phyloP scores from a whole-genome alignment of 2,797 vertebrate genomes.

The Botia kubotai region DNA sequence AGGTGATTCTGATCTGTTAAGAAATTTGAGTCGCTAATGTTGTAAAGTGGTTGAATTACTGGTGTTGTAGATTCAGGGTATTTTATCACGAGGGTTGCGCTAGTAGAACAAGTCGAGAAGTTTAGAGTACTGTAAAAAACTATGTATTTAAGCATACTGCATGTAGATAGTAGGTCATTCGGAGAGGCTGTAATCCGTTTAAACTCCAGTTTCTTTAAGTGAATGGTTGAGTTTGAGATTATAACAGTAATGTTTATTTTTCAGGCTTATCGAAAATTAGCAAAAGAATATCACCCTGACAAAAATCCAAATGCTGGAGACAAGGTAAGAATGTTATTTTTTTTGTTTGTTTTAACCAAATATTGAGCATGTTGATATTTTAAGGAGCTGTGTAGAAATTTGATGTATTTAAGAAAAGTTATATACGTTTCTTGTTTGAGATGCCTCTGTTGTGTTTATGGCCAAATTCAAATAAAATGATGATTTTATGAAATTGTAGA shows the following conservation, averaged over 20 bases:
- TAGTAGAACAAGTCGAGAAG: no score
- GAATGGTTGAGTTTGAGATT: not conserved
- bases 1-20: no score
- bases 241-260: constrained; percentile 40
- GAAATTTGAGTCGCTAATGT: not conserved
- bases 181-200: not conserved
- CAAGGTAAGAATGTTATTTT: constrained; percentile 81
- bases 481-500: no score
- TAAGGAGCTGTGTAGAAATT: not conserved
- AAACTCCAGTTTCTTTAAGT: not conserved
- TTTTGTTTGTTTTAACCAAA: not conserved
- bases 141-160: no score
- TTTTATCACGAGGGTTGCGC: no score
- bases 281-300: constrained; percentile 98
- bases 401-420: not conserved
- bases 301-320: constrained; percentile 98
- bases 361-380: not conserved
- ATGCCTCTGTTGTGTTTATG: no score
- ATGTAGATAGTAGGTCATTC: no score
- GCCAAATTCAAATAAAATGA: no score
- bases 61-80: not conserved
- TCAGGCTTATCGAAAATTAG: constrained; percentile 95
- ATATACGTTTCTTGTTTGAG: not conserved
- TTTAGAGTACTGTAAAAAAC: no score
- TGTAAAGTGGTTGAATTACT: not conserved